Conservation (phyloP, 2,797 vertebrate genomes). For the Vultur gryphus region DNA sequence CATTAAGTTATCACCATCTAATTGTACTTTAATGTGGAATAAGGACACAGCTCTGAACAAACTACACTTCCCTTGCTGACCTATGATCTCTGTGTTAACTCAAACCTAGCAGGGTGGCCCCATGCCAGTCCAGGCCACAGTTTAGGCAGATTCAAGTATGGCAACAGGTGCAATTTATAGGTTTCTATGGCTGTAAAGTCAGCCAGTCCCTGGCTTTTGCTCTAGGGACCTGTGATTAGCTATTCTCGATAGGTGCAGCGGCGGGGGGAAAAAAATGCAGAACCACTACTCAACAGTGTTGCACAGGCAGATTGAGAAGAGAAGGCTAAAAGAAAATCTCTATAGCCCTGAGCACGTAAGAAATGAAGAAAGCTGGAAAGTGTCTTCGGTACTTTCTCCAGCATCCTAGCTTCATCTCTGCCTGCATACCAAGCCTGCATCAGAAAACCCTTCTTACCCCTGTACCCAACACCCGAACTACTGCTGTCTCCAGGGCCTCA, state of each 20-base stretch:
- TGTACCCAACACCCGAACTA: neutral
- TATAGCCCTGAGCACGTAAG: neutral
- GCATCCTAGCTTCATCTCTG: neutral
- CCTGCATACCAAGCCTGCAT: neutral
- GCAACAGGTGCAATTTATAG: neutral
- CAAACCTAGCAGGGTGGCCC: neutral
- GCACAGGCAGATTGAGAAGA: neutral
- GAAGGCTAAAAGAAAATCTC: neutral
- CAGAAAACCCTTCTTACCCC: neutral
- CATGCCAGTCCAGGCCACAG: neutral
- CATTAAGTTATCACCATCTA: neutral
- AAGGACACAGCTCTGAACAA: neutral
- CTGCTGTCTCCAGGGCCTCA: slow-evolving; percentile 63
- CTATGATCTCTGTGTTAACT: neutral
- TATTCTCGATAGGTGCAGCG: neutral
- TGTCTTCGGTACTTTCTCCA: neutral
- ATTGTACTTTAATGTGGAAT: neutral
- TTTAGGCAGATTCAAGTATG: neutral
- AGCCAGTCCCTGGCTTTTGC: neutral
- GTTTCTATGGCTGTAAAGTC: neutral
- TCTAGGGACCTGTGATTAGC: neutral
- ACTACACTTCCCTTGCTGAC: neutral
- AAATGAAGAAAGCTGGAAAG: neutral
- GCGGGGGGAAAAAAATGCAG: neutral
- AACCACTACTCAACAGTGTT: neutral